A percentile compares a stretch with the other conserved stretches of the same genome.
Evolutionary conservation across 2,888 invertebrate species (phyloP).

Genomic region (Pandemis cinnamomeana): DNA sequence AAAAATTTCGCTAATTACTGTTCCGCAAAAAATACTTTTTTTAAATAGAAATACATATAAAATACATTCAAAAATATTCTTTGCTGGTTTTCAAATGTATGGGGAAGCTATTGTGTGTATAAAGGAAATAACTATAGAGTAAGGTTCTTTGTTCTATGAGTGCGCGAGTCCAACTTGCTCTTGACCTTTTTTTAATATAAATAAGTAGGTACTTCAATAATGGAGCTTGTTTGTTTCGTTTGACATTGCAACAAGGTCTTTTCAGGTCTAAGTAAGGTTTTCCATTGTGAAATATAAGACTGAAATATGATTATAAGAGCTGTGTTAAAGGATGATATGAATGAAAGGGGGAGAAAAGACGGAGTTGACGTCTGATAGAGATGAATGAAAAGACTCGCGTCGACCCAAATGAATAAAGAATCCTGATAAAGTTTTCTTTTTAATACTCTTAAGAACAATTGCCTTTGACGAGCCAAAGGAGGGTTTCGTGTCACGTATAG

Average conservation of each 20-base stretch:
- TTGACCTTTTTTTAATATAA: no score
- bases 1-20: no score
- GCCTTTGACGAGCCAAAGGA: neutral
- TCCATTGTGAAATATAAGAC: neutral
- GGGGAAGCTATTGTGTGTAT: no score
- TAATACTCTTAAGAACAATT: conserved; percentile 3
- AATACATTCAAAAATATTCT: no score
- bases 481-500: neutral
- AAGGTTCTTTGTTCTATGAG: no score
- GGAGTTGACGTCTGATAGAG: neutral
- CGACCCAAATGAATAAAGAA: conserved; percentile 1
- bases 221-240: neutral
- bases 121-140: no score
- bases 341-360: neutral
- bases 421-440: conserved; percentile 6
- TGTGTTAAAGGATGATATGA: neutral
- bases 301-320: neutral
- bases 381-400: neutral
- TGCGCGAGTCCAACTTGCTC: no score
- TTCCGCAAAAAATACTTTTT: no score
- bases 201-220: no score
- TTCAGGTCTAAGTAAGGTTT: neutral
- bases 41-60: no score
- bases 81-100: no score
- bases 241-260: neutral